Evolutionary conservation across 1,140 invertebrate genomes (phyloP), one percentile per base, ranked within the genome.

Genomic region (Wiebesia pumilae): DNA sequence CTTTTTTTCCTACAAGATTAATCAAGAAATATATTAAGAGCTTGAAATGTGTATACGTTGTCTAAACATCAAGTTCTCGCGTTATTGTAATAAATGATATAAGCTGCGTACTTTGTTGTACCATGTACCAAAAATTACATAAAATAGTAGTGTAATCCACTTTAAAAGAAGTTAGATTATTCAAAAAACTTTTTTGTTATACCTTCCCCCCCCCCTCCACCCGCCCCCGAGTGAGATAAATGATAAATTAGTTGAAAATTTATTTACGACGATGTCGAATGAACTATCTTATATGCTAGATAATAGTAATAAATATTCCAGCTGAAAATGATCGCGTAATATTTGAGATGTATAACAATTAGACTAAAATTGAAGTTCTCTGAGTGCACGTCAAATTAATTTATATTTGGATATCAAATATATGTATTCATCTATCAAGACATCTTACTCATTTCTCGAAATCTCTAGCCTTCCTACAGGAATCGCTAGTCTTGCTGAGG

Each of bases 401-500:
- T 24, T 47, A 38, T 4, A 27, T 27, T n/a, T 35, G 38, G 43
- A 27, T 47, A 33, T 78, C 33, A 21, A 73, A 75, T 58, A 38
- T 19, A 82, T 73, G 58, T 58, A 14, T 84, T 51, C 24, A 27
- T 24, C 71, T 14, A 30, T 38, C 30, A 0, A 30, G 7, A 30
- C 21, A 51, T 51, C 81, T 58, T 69, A 58, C 81, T 51, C 40
- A 71, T 71, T 71, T 71, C 33, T 43, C 24, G 69, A 16, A 73
- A 43, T 73, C n/a, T 82, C 12, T 71, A 71, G n/a, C n/a, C 40
- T 30, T 83, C 35, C 65, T 51, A 54, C 10, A 51, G 67, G 33
- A 9, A 33, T 83, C 43, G 38, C 69, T 83, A 75, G 82, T 21
- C 71, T 62, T 77, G 33, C 30, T 54, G 40, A 73, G 30, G 71